phyloP scores from a whole-genome alignment of 2,888 invertebrate genomes.

The Limnephilus marmoratus region DNA sequence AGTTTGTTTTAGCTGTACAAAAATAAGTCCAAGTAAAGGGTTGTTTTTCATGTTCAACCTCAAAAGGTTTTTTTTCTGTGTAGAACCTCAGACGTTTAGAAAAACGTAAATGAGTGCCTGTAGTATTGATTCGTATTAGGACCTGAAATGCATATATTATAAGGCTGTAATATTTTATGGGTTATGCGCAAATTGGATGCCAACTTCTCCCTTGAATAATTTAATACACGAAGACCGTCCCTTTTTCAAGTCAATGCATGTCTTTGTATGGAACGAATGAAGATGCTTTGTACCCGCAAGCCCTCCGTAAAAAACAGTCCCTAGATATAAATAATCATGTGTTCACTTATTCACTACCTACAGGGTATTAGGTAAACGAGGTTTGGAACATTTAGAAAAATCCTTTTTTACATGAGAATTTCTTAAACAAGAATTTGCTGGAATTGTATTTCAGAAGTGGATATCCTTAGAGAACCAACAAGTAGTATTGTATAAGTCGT shows the following conservation, averaged over 20 bases:
- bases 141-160: slow-evolving; percentile 46
- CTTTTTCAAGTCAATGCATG: slow-evolving; percentile 14
- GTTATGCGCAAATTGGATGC: slow-evolving; percentile 33
- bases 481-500: too few relatives aligned
- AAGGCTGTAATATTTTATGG: slow-evolving; percentile 45
- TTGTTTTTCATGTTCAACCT: neutral
- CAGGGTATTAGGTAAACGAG: neutral
- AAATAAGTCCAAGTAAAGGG: neutral
- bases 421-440: neutral
- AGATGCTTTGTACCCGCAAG: neutral
- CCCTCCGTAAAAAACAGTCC: neutral
- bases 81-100: neutral
- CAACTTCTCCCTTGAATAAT: slow-evolving; percentile 33
- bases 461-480: too few relatives aligned
- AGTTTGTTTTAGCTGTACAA: neutral
- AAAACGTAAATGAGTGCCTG: neutral
- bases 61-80: neutral
- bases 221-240: slow-evolving; percentile 25
- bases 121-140: slow-evolving; percentile 44
- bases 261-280: neutral
- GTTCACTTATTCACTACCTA: neutral
- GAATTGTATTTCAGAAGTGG: neutral
- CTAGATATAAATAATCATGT: slow-evolving; percentile 48
- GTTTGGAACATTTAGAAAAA: neutral
- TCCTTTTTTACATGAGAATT: neutral